A percentile compares a stretch with the other conserved stretches of the same genome.
These are phyloP conservation scores for Unio pictorum DNA, from an alignment of 2,888 invertebrate genomes.

Conservation along the genomic window DNA sequence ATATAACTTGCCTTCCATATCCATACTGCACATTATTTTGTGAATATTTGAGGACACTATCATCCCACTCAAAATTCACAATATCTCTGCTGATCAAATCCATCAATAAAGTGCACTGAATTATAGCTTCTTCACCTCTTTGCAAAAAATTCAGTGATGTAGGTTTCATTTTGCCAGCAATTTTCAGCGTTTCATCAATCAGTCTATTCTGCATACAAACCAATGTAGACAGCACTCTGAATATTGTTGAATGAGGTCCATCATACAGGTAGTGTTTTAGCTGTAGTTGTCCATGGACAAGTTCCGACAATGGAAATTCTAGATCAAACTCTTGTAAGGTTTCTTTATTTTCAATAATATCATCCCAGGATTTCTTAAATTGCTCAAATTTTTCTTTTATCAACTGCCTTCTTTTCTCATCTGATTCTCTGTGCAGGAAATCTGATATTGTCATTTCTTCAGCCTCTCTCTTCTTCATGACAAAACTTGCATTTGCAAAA, in stretches of 20 bases:
- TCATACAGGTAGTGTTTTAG: constrained; percentile 17
- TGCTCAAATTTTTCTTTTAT: not conserved
- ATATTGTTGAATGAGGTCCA: constrained; percentile 15
- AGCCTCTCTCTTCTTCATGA: constrained; percentile 28
- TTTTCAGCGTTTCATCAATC: constrained; percentile 18
- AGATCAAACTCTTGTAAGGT: too few relatives aligned
- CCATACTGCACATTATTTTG: constrained; percentile 27
- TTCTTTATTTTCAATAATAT: not conserved
- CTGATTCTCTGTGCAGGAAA: constrained; percentile 9
- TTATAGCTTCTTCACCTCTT: constrained; percentile 2
- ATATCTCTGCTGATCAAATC: constrained; percentile 16
- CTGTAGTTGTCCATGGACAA: too few relatives aligned
- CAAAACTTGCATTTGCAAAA: constrained; percentile 29
- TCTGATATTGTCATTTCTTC: constrained; percentile 22
- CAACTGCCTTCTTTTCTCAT: not conserved
- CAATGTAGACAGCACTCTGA: constrained; percentile 17
- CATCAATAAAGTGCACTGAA: constrained; percentile 12
- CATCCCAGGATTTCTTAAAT: not conserved
- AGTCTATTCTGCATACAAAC: constrained; percentile 32
- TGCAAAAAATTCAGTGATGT: constrained; percentile 16
- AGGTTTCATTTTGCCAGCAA: constrained; percentile 9
- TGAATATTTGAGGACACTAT: constrained; percentile 19
- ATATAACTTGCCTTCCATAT: constrained; percentile 22
- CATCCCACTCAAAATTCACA: constrained; percentile 14
- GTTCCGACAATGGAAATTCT: too few relatives aligned